phyloP scores from a whole-genome alignment of 2,113 vertebrate species.

The Anarrhichthys ocellatus region DNA sequence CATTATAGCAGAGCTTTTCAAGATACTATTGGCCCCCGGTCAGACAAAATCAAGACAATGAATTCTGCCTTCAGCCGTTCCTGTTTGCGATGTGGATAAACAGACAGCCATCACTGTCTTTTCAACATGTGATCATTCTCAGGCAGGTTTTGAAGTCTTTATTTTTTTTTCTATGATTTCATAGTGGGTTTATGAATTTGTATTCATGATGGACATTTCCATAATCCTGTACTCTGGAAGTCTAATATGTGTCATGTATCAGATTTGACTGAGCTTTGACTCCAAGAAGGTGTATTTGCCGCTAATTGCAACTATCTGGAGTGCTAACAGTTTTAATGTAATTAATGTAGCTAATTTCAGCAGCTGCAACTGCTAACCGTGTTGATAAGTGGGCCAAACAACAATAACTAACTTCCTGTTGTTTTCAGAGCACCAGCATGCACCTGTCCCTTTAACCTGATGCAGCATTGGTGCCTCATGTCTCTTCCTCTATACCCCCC shows the following conservation, averaged over 20 bases:
- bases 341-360: background rate
- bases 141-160: background rate
- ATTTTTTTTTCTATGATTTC: background rate
- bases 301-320: background rate
- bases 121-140: background rate
- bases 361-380: background rate
- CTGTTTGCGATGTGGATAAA: background rate
- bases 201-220: background rate
- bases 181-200: background rate
- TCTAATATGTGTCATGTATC: background rate
- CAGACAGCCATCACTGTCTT: background rate
- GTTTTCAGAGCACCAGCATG: background rate
- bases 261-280: background rate
- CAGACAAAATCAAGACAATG: background rate
- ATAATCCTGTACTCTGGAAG: background rate
- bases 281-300: background rate
- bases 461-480: background rate
- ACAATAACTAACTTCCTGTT: background rate
- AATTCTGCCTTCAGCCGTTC: background rate
- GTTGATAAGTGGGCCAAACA: background rate
- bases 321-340: background rate
- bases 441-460: slow-evolving; percentile 11
- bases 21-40: background rate
- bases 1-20: background rate
- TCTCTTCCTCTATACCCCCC: background rate